These are phyloP conservation scores for Palythoa heliodiscus DNA, from an alignment of 92 coral and sea anemone genomes.

Conservation along the genomic window DNA sequence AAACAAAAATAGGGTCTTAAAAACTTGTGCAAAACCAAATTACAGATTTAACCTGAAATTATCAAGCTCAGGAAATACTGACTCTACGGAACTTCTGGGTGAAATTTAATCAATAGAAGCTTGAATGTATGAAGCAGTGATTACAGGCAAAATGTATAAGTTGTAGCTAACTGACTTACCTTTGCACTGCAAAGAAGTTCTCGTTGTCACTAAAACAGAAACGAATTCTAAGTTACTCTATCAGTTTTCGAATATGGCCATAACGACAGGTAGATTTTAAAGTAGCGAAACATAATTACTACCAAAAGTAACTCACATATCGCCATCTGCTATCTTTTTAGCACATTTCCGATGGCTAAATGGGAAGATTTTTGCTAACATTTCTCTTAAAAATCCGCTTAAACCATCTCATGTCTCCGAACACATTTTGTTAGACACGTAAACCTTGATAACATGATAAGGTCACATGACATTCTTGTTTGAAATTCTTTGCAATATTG, in stretches of 20 bases:
- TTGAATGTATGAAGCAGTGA: background rate
- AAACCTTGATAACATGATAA: slow-evolving; percentile 49
- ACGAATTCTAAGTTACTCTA: background rate
- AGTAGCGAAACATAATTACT: background rate
- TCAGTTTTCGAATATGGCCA: background rate
- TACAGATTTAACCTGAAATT: background rate
- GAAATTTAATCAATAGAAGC: background rate
- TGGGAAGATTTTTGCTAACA: slow-evolving; percentile 93
- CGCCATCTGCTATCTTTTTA: slow-evolving; percentile 70
- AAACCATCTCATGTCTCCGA: slow-evolving; percentile 34
- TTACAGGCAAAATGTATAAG: background rate
- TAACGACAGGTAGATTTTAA: background rate
- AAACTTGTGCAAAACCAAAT: background rate
- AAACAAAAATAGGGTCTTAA: background rate
- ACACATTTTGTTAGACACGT: slow-evolving; percentile 48
- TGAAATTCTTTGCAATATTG: slow-evolving; percentile 55
- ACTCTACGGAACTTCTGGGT: too few species aligned
- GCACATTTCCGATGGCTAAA: slow-evolving; percentile 78
- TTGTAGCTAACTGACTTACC: slow-evolving; percentile 15
- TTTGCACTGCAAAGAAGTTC: slow-evolving; percentile 34
- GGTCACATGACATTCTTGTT: slow-evolving; percentile 82
- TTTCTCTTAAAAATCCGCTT: slow-evolving; percentile 27
- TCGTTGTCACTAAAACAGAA: slow-evolving; percentile 32
- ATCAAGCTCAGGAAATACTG: background rate
- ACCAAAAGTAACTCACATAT: slow-evolving; percentile 52